A percentile compares a stretch with the other conserved stretches of the same genome.
Conservation (phyloP, 2,797 vertebrate species). For the Rousettus madagascariensis region DNA sequence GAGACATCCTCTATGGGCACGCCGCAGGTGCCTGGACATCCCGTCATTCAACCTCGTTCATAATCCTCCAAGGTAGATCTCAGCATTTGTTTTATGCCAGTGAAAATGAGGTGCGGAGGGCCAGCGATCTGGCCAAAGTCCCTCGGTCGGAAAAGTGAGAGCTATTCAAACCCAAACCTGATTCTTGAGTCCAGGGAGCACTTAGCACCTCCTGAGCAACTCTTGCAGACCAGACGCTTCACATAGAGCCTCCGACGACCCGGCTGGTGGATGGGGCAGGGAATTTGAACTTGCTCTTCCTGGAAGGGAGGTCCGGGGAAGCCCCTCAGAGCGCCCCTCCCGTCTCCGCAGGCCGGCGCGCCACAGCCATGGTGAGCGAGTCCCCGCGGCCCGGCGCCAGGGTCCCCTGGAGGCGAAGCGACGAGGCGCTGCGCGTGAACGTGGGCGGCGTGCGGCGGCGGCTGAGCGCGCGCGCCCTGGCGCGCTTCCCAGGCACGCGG, state of each 20-base stretch:
- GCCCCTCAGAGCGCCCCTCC: not conserved
- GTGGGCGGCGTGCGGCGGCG: slow-evolving; percentile 94
- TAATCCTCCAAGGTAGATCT: not conserved
- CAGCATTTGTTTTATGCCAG: not conserved
- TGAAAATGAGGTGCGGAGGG: not conserved
- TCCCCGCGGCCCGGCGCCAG: not conserved
- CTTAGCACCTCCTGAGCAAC: not conserved
- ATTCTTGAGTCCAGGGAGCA: not conserved
- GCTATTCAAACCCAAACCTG: not conserved
- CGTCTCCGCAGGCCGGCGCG: not conserved
- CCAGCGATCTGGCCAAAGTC: not conserved
- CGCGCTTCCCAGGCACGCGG: slow-evolving; percentile 95
- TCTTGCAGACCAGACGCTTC: not conserved
- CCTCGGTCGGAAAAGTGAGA: rapidly evolving
- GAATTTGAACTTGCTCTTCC: not conserved
- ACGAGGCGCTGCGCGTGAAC: slow-evolving; percentile 90
- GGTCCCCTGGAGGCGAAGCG: not conserved
- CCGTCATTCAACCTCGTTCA: not conserved
- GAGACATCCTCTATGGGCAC: not conserved
- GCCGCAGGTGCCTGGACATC: not conserved
- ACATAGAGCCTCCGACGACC: not conserved
- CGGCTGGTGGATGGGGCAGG: not conserved
- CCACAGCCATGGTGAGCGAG: slow-evolving; percentile 38
- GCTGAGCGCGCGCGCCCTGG: slow-evolving; percentile 92
- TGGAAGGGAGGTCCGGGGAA: not conserved